Conservation (phyloP, 2,888 invertebrate species). For the Chrysodeixis includens region DNA sequence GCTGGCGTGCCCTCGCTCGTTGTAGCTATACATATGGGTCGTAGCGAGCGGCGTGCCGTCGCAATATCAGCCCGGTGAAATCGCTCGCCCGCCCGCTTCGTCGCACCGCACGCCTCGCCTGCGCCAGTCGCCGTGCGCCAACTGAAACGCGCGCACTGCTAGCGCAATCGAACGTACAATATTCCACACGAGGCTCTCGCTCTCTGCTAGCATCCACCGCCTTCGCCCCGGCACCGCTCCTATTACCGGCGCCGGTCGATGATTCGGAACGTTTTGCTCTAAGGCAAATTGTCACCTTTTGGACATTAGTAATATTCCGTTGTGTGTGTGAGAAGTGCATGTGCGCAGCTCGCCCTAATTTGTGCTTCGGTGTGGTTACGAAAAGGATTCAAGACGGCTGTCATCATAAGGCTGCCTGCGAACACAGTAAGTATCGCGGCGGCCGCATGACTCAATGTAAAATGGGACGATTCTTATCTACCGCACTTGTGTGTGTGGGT, state of each 20-base stretch:
- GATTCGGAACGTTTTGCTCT: slow-evolving; percentile 66
- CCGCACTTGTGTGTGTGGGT: slow-evolving; percentile 74
- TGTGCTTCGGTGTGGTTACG: slow-evolving; percentile 76
- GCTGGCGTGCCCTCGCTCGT: slow-evolving; percentile 82
- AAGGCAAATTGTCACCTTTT: slow-evolving; percentile 63
- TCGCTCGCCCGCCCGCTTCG: slow-evolving; percentile 88
- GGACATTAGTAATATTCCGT: slow-evolving; percentile 58
- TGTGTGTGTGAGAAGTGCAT: slow-evolving; percentile 78
- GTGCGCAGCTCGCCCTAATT: slow-evolving; percentile 77
- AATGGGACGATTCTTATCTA: slow-evolving; percentile 89
- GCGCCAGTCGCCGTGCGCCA: slow-evolving; percentile 89
- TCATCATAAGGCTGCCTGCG: slow-evolving; percentile 89
- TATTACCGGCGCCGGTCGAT: slow-evolving; percentile 72
- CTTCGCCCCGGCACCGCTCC: slow-evolving; percentile 67
- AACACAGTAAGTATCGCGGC: slow-evolving; percentile 86
- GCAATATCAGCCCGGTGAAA: slow-evolving; percentile 89
- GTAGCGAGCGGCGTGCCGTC: slow-evolving; percentile 84
- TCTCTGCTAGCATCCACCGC: slow-evolving; percentile 73
- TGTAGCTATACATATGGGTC: slow-evolving; percentile 85
- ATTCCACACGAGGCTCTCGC: slow-evolving; percentile 78
- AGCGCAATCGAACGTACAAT: slow-evolving; percentile 85
- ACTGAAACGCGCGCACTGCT: slow-evolving; percentile 89
- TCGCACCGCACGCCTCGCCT: slow-evolving; percentile 86
- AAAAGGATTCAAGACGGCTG: slow-evolving; percentile 87
- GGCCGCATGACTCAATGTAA: slow-evolving; percentile 86